Conservation (phyloP, 2,797 vertebrate genomes). For the Chelmon rostratus region DNA sequence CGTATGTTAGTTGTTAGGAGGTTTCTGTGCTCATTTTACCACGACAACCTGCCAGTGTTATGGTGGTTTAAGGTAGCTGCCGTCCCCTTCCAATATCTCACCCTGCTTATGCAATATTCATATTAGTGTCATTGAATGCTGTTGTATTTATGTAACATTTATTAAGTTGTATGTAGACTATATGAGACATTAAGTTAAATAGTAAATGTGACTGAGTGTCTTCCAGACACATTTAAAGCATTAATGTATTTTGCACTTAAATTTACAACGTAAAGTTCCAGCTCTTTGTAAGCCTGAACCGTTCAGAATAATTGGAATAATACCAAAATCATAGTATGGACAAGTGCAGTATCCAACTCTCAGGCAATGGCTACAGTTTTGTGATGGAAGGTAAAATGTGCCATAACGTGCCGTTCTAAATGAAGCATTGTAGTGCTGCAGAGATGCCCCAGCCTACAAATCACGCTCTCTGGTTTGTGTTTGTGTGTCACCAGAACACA, state of each 20-base stretch:
- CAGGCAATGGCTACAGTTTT: no score
- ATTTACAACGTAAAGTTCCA: background rate
- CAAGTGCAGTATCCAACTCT: no score
- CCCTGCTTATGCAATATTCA: conserved; percentile 47
- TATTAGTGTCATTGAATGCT: conserved; percentile 10
- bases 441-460: no score
- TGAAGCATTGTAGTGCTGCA: no score
- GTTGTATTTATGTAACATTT: no score
- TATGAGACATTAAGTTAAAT: background rate
- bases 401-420: no score
- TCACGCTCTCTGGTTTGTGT: no score
- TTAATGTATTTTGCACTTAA: background rate
- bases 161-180: no score
- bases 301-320: no score
- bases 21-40: conserved; percentile 3
- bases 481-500: no score
- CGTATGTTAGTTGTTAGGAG: background rate
- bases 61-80: conserved; percentile 9
- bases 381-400: no score
- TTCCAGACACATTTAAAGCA: background rate
- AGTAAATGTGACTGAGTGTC: background rate
- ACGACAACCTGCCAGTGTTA: background rate
- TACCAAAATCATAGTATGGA: no score
- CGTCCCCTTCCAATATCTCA: conserved; percentile 28
- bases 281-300: background rate